These are phyloP conservation scores for Ianthella basta DNA, from an alignment of 37 sponge, comb jelly and placozoan species.

Conservation along the genomic window DNA sequence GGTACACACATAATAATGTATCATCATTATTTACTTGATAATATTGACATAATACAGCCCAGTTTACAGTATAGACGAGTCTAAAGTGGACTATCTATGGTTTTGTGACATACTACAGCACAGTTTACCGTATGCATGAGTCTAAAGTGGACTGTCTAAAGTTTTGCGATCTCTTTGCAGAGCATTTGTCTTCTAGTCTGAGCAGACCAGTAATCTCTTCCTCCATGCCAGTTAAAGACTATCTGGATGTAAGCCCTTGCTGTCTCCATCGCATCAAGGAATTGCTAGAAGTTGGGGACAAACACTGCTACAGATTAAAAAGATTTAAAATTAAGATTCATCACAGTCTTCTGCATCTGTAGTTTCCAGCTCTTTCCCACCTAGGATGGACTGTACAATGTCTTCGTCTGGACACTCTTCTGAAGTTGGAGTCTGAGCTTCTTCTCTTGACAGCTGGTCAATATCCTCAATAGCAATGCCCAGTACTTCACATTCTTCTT, in stretches of 20 bases:
- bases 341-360: background rate
- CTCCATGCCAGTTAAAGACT: slow-evolving; percentile 16
- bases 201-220: background rate
- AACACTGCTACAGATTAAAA: background rate
- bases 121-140: too few relatives aligned
- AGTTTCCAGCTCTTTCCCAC: slow-evolving; percentile 5
- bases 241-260: slow-evolving; percentile 10
- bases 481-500: slow-evolving; percentile 1
- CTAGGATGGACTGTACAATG: slow-evolving; percentile 7
- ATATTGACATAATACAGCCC: too few relatives aligned
- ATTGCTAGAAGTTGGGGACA: background rate
- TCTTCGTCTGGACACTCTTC: slow-evolving; percentile 19
- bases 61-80: too few relatives aligned
- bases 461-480: background rate
- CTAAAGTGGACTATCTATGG: too few relatives aligned
- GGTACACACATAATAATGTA: too few relatives aligned
- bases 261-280: slow-evolving; percentile 20
- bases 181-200: too few relatives aligned
- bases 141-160: too few relatives aligned
- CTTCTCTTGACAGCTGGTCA: background rate
- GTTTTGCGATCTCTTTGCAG: too few relatives aligned
- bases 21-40: too few relatives aligned
- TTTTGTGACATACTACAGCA: too few relatives aligned
- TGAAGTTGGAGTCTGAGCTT: slow-evolving; percentile 21
- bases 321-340: too few relatives aligned